These are phyloP conservation scores for Coregonus sp. DNA, from an alignment of 2,797 vertebrate genomes.

Conservation along the genomic window DNA sequence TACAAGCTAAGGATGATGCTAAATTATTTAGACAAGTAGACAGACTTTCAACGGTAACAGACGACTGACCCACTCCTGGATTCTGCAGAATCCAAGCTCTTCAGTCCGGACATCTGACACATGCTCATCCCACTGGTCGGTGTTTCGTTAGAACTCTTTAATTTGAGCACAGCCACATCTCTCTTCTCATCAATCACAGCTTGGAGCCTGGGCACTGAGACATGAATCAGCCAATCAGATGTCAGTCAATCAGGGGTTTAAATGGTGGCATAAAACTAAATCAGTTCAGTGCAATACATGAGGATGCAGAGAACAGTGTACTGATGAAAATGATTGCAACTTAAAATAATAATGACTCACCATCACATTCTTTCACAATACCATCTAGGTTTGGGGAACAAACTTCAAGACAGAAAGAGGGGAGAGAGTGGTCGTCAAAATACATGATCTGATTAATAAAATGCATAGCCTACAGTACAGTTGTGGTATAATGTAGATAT, in stretches of 20 bases:
- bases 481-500: background rate
- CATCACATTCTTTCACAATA: conserved; percentile 34
- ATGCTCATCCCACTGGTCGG: background rate
- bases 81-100: no score
- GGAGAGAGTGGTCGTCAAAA: background rate
- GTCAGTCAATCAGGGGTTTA: background rate
- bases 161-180: conserved; percentile 44
- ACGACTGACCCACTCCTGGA: no score
- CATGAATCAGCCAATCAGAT: background rate
- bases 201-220: conserved; percentile 59
- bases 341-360: conserved; percentile 27
- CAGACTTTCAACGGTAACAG: no score
- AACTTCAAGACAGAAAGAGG: conserved; percentile 30
- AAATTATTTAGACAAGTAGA: no score
- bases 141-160: conserved; percentile 29
- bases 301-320: no score
- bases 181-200: conserved; percentile 31
- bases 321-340: background rate
- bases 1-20: no score
- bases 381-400: conserved; percentile 28
- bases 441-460: no score
- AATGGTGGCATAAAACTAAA: no score
- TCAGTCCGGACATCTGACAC: background rate
- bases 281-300: no score
- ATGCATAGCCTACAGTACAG: no score